Base-by-base conservation (phyloP, 2,888 invertebrate genomes). In the Scrobipalpa costella region DNA sequence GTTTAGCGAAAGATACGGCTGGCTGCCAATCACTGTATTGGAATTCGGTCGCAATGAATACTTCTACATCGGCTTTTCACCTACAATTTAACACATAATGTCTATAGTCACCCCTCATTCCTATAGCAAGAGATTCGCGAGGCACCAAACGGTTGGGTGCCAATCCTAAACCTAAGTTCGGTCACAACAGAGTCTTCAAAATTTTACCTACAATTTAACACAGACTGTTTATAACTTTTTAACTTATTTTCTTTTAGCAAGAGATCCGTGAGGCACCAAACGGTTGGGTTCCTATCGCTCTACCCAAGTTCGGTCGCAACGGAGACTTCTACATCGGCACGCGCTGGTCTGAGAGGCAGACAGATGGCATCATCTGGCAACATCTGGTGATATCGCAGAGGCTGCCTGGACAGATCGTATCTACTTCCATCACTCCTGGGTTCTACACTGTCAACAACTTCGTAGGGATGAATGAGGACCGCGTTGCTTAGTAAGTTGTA, bases 131-230 rank as follows among this genome's bases (percentile, higher is more conserved):
- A 90, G 21, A 83, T 84, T 7, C 85, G 94, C 2, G 74, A 84
- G 15, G 93, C 95, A 71, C 83, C 92, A 0, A 86, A 93, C 1
- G 96, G 96, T 0, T 97, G 96, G 96, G 86, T 96, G 0, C 92
- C 93, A 0, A 88, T 94, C 0, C 90, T 92, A 0, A 27, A 27
- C 27, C 27, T 5, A 27, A 27, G 5, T 27, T 27, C 27, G 36
- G 34, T 34, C 5, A 34, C 36, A 6, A 11, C 36, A 9, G 1
- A 1, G 11, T 9, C 13, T 13, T 40, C 3, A 40, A 40, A 13
- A 13, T 40, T 40, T n/a, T 52, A 11, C 7, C 15, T 17, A 11
- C 36, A 61, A 15, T 17, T 8, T 52, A 50, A 36, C 5, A 33
- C 11, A 52, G n/a, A 27, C 5, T 17, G 13, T 17, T 7, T 15